Percentiles rank a stretch among this genome's conserved stretches.
phyloP scores from a whole-genome alignment of 2,888 invertebrate genomes.

The Abscondita cerata region DNA sequence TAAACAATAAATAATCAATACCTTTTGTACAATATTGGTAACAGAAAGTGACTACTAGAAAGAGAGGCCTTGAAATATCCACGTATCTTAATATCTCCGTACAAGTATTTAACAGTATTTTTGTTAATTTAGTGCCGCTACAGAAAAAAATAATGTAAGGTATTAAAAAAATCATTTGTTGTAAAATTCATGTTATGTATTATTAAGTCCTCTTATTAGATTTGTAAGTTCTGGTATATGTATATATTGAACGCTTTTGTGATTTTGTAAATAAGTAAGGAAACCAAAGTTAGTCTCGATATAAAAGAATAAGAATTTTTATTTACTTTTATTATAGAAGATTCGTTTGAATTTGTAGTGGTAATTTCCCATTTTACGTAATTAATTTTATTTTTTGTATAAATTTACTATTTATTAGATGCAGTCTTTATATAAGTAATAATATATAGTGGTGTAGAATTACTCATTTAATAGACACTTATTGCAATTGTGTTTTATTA shows the following conservation, averaged over 20 bases:
- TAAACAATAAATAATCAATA: slow-evolving; percentile 2
- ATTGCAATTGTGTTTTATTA: slow-evolving; percentile 7
- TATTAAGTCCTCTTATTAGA: slow-evolving; percentile 28
- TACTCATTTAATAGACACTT: slow-evolving; percentile 29
- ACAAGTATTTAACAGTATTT: slow-evolving; percentile 7
- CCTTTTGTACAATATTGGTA: slow-evolving; percentile 6
- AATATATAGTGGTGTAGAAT: slow-evolving; percentile 28
- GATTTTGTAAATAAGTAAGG: slow-evolving; percentile 53
- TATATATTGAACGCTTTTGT: slow-evolving; percentile 53
- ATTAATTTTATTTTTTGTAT: slow-evolving; percentile 32
- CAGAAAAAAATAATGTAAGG: slow-evolving; percentile 1
- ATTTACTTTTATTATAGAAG: slow-evolving; percentile 29
- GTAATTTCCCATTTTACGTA: too few relatives aligned
- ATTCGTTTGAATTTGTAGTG: too few relatives aligned
- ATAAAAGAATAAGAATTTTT: slow-evolving; percentile 22
- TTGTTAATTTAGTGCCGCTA: slow-evolving; percentile 7
- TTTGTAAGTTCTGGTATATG: slow-evolving; percentile 46
- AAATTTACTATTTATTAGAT: slow-evolving; percentile 27
- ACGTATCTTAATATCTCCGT: neutral
- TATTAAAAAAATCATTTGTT: slow-evolving; percentile 9
- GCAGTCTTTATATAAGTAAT: slow-evolving; percentile 15
- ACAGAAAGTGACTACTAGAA: slow-evolving; percentile 16
- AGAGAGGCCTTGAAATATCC: slow-evolving; percentile 30
- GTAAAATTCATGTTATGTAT: slow-evolving; percentile 23
- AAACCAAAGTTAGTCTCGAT: slow-evolving; percentile 50